These are phyloP conservation scores for Melipona quadrifasciata DNA, from an alignment of 1,140 invertebrate genomes.

Conservation along the genomic window DNA sequence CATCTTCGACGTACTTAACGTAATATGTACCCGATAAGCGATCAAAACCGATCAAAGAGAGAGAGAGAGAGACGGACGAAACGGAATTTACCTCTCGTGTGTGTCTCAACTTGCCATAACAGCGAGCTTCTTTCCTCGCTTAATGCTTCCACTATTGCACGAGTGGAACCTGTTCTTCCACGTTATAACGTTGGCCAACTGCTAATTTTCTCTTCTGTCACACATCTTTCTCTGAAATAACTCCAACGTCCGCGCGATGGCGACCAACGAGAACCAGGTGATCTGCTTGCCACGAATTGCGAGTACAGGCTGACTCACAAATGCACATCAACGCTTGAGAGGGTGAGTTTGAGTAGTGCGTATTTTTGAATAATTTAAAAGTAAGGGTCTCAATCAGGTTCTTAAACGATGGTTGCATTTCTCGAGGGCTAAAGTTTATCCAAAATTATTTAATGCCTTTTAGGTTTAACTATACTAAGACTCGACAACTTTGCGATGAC, in stretches of 20 bases:
- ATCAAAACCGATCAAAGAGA: background rate
- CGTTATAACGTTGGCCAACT: too few species aligned
- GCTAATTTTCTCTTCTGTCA: conserved; percentile 42
- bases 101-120: conserved; percentile 13
- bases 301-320: background rate
- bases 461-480: too few species aligned
- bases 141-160: conserved; percentile 46
- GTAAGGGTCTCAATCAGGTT: too few species aligned
- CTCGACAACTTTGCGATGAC: too few species aligned
- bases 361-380: too few species aligned
- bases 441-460: too few species aligned
- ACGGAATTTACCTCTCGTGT: background rate
- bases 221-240: conserved; percentile 27
- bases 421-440: too few species aligned
- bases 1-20: background rate
- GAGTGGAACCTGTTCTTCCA: conserved; percentile 29
- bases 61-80: background rate
- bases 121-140: conserved; percentile 38
- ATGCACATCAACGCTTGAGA: background rate
- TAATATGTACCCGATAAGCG: background rate
- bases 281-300: background rate
- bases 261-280: background rate
- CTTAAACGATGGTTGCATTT: too few species aligned
- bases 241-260: too few species aligned
- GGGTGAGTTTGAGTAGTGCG: too few species aligned